phyloP scores from a whole-genome alignment of 2,113 vertebrate genomes.

The Capricornis sumatraensis region DNA sequence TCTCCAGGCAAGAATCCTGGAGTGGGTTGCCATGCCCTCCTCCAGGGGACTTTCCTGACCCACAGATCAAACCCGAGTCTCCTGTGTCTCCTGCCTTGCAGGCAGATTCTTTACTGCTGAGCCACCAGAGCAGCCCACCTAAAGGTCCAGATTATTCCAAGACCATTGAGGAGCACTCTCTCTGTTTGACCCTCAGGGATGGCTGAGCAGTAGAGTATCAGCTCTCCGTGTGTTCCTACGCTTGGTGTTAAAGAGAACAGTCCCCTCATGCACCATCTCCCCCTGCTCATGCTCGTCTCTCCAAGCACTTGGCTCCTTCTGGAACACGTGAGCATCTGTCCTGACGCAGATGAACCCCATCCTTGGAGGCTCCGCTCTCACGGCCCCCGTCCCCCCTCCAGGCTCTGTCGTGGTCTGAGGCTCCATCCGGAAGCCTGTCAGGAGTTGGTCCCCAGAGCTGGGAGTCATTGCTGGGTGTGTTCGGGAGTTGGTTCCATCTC shows the following conservation, averaged over 20 bases:
- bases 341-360: background rate
- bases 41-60: background rate
- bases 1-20: background rate
- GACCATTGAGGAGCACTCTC: background rate
- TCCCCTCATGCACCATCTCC: background rate
- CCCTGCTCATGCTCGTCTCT: background rate
- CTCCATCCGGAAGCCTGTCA: slow-evolving; percentile 10
- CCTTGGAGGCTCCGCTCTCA: background rate
- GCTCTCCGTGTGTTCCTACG: background rate
- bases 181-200: background rate
- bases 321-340: background rate
- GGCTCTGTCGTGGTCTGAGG: background rate
- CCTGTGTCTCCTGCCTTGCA: background rate
- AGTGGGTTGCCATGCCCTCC: background rate
- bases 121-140: background rate
- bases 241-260: background rate
- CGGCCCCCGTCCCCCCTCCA: background rate
- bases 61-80: background rate
- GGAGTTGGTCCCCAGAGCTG: background rate
- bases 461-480: background rate
- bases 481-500: background rate
- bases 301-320: background rate
- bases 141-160: background rate
- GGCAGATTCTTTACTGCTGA: background rate
- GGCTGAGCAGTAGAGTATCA: background rate